Base-by-base conservation (phyloP, 2,888 invertebrate species). In the Mechanitis mazaeus region DNA sequence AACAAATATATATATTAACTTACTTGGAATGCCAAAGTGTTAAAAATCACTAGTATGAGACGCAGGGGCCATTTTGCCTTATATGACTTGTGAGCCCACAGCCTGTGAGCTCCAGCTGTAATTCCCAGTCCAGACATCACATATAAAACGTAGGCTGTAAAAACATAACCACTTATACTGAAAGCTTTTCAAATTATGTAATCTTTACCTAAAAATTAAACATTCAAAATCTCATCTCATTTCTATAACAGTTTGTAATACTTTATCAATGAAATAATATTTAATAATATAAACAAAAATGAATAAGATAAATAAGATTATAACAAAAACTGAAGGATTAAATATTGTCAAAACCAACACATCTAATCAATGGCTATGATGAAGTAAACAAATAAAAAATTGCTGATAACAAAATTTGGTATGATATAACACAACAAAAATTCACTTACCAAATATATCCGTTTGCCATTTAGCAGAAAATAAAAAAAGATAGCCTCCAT, bases 21-120 rank as follows among this genome's bases (percentile, higher is more conserved):
- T 83, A 95, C 96, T 92, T 97, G 98, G 87, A 97, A 97, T 56
- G 98, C 98, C 55, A 98, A 80, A 1, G 97, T 96, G 84, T 98
- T 97, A 87, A 95, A 94, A 55, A 95, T 71, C 46, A 94, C 92
- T 63, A 99, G 91, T 46, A 98, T 85, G 6, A 97, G 73, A 71
- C 95, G 91, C 4, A 98, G 91, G 0, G 97, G 98, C 92, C 95
- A 94, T 83, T 94, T 97, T 6, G 98, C 98, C 90, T 98, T 98
- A 91, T 98, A 99, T 0, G 98, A 94, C 76, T 96, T 94, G 88
- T 99, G 99, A 1, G 98, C 93, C 98, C 98, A 99, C 42, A 98
- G 92, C 72, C 99, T 92, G 86, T 99, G 99, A 2, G 97, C 97
- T 35, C 99, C 99, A 31, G 98, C 98, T 20, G 99, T 99, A 68